Conservation (phyloP, 2,888 invertebrate genomes). For the Muschampia plurimacula region DNA sequence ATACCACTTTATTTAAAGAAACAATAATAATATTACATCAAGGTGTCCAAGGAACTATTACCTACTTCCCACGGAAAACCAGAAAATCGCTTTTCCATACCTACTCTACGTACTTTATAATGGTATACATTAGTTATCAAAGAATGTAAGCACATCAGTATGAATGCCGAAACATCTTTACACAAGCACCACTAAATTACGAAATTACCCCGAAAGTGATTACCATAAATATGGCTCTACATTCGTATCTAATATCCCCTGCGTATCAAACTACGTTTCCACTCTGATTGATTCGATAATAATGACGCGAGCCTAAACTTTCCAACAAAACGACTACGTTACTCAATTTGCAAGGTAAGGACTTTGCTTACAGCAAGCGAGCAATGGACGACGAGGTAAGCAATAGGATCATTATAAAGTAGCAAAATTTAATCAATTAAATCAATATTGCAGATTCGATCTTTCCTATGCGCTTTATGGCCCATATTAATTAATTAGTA, state of each 20-base stretch:
- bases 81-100: too few relatives aligned
- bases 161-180: conserved; percentile 8
- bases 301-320: conserved; percentile 74
- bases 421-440: neutral
- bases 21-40: too few relatives aligned
- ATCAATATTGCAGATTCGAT: too few relatives aligned
- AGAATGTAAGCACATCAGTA: neutral
- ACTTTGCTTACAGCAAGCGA: neutral
- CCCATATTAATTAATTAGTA: too few relatives aligned
- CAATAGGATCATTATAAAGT: neutral
- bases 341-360: conserved; percentile 61
- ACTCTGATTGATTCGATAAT: conserved; percentile 76
- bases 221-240: conserved; percentile 67
- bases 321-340: conserved; percentile 66
- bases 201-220: conserved; percentile 52
- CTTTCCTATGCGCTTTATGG: too few relatives aligned
- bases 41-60: too few relatives aligned
- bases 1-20: too few relatives aligned
- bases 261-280: conserved; percentile 61
- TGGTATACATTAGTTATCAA: too few relatives aligned
- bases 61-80: too few relatives aligned
- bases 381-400: neutral
- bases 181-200: conserved; percentile 26
- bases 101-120: too few relatives aligned
- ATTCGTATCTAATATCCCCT: conserved; percentile 51